A percentile compares a stretch with the other conserved stretches of the same genome.
These are phyloP conservation scores for Microctonus hyperodae DNA, from an alignment of 2,888 invertebrate genomes.

Conservation along the genomic window DNA sequence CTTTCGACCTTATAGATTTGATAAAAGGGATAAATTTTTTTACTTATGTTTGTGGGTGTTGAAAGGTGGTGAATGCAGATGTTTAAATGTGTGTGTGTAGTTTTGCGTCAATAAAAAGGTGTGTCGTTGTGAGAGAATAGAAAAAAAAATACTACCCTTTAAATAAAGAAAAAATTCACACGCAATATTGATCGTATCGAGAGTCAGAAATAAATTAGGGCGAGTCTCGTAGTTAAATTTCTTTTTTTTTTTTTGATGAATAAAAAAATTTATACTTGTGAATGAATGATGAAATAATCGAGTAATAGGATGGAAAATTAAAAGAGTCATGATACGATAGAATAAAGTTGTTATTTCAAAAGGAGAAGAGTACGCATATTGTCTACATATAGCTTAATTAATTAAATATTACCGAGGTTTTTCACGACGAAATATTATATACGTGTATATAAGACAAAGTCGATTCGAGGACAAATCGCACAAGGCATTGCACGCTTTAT, in stretches of 20 bases:
- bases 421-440: neutral
- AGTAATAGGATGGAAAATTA: neutral
- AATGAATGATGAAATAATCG: no score
- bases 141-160: neutral
- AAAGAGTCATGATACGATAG: neutral
- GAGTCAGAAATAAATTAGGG: neutral
- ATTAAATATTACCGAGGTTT: conserved; percentile 9
- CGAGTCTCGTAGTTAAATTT: neutral
- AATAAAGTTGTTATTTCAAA: neutral
- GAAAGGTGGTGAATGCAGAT: no score
- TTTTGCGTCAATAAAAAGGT: neutral
- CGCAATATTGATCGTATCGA: neutral
- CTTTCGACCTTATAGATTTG: neutral
- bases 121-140: neutral
- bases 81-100: no score
- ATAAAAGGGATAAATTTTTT: neutral
- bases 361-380: neutral
- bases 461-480: conserved; percentile 25
- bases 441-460: neutral
- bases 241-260: neutral
- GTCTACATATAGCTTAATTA: neutral
- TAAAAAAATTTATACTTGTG: neutral
- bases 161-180: neutral
- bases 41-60: neutral
- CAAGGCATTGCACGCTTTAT: conserved; percentile 38